These are phyloP conservation scores for Anoplophora glabripennis DNA, from an alignment of 1,140 invertebrate species.

Conservation along the genomic window DNA sequence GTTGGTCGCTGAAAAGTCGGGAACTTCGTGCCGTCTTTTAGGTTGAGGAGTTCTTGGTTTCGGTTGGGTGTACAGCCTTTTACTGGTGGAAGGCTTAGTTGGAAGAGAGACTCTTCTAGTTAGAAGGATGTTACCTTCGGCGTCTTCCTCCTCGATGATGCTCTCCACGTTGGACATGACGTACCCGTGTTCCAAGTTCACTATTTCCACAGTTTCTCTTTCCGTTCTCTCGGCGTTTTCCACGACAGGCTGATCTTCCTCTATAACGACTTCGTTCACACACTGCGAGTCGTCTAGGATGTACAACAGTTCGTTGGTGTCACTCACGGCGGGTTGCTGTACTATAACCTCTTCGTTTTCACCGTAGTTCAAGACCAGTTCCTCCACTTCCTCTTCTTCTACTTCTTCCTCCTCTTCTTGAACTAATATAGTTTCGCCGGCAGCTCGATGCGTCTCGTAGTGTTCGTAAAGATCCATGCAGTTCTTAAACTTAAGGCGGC, in stretches of 20 bases:
- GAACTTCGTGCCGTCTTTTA: slow-evolving; percentile 39
- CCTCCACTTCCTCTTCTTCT: slow-evolving; percentile 26
- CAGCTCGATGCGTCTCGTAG: slow-evolving; percentile 35
- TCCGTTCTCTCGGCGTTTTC: background rate
- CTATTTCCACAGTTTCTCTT: slow-evolving; percentile 30
- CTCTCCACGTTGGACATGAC: slow-evolving; percentile 33
- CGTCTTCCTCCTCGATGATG: slow-evolving; percentile 19
- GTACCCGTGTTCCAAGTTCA: slow-evolving; percentile 45
- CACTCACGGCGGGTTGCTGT: slow-evolving; percentile 26
- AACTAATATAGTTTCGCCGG: slow-evolving; percentile 16
- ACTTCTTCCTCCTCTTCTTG: slow-evolving; percentile 12
- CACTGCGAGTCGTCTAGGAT: slow-evolving; percentile 34
- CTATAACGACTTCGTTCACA: slow-evolving; percentile 43
- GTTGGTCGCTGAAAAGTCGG: slow-evolving; percentile 44
- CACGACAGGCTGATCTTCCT: slow-evolving; percentile 29
- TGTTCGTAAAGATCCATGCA: slow-evolving; percentile 39
- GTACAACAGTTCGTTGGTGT: slow-evolving; percentile 43
- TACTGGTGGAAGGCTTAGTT: slow-evolving; percentile 15
- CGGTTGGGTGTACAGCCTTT: slow-evolving; percentile 17
- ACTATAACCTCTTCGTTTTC: slow-evolving; percentile 27
- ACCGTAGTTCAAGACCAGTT: slow-evolving; percentile 33
- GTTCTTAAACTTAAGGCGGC: slow-evolving; percentile 33
- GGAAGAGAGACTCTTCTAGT: background rate
- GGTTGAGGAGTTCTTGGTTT: slow-evolving; percentile 27
- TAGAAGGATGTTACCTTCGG: slow-evolving; percentile 9